phyloP scores from a whole-genome alignment of 2,888 invertebrate genomes.

The Microdon myrmicae region DNA sequence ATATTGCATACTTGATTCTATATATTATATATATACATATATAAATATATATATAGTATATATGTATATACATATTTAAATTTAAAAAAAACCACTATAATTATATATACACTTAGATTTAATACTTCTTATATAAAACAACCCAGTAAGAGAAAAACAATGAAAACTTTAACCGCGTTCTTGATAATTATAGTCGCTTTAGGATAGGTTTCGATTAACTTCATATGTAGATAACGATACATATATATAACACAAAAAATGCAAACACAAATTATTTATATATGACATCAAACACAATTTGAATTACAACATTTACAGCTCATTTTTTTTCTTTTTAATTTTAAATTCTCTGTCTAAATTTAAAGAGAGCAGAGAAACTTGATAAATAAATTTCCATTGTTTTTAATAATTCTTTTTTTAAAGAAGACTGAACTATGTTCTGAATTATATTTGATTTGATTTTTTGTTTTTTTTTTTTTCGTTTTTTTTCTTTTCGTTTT shows the following conservation, averaged over 20 bases:
- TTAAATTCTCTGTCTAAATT: slow-evolving; percentile 26
- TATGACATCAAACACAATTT: slow-evolving; percentile 19
- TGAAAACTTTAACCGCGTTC: too few relatives aligned
- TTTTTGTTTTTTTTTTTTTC: slow-evolving; percentile 11
- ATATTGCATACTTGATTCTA: slow-evolving; percentile 17
- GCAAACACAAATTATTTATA: slow-evolving; percentile 14
- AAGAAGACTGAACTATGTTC: slow-evolving; percentile 9
- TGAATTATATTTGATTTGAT: slow-evolving; percentile 23
- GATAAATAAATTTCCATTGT: too few relatives aligned
- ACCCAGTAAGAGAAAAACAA: too few relatives aligned
- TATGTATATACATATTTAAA: slow-evolving; percentile 7
- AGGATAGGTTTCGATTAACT: slow-evolving; percentile 31
- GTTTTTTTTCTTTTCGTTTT: slow-evolving; percentile 11
- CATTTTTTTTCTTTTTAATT: slow-evolving; percentile 13
- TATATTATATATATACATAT: slow-evolving; percentile 13
- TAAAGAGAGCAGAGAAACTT: too few relatives aligned
- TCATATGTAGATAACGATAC: slow-evolving; percentile 10
- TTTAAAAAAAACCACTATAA: too few relatives aligned
- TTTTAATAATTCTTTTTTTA: too few relatives aligned
- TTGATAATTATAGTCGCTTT: slow-evolving; percentile 20
- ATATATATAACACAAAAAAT: slow-evolving; percentile 2
- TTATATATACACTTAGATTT: slow-evolving; percentile 5
- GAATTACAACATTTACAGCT: slow-evolving; percentile 9
- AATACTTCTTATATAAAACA: slow-evolving; percentile 5
- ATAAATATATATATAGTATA: slow-evolving; percentile 4